Percentiles rank a stretch among this genome's conserved stretches.
These are phyloP conservation scores for Epizoanthus ramosus DNA, from an alignment of 92 coral and sea anemone genomes.

Conservation along the genomic window DNA sequence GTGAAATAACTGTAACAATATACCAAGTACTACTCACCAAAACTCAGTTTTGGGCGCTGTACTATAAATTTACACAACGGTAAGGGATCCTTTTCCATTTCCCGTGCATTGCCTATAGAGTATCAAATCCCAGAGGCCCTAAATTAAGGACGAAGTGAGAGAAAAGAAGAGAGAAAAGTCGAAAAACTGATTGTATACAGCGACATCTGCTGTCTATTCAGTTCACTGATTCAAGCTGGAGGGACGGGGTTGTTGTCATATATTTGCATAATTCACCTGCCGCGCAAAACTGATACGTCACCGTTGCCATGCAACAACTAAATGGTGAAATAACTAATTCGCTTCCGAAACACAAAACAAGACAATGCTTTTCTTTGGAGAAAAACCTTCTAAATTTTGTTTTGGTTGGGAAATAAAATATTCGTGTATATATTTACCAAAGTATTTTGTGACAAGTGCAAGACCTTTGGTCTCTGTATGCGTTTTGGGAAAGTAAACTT, in stretches of 20 bases:
- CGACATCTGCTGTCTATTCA: not conserved
- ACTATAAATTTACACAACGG: constrained; percentile 65
- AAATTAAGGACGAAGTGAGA: not conserved
- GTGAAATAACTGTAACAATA: not conserved
- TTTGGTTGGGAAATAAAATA: too few relatives aligned
- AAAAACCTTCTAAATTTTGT: too few relatives aligned
- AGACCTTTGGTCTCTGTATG: too few relatives aligned
- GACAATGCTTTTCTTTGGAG: too few relatives aligned
- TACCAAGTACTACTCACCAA: constrained; percentile 59
- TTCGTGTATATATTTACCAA: too few relatives aligned
- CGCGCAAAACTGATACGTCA: not conserved
- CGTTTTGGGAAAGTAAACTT: too few relatives aligned
- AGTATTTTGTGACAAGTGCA: too few relatives aligned
- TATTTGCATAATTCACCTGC: constrained; percentile 43
- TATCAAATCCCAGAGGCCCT: not conserved
- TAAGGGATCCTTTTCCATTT: constrained; percentile 34
- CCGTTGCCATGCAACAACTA: constrained; percentile 25
- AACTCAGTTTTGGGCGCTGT: constrained; percentile 61
- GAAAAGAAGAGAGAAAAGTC: not conserved
- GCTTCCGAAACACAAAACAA: not conserved
- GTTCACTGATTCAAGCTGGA: constrained; percentile 1
- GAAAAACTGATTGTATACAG: not conserved
- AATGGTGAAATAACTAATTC: not conserved
- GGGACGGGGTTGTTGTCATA: not conserved
- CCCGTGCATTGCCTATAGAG: not conserved